Evolutionary conservation across 1,140 invertebrate genomes (phyloP).

Genomic region (Drosophila nannoptera): DNA sequence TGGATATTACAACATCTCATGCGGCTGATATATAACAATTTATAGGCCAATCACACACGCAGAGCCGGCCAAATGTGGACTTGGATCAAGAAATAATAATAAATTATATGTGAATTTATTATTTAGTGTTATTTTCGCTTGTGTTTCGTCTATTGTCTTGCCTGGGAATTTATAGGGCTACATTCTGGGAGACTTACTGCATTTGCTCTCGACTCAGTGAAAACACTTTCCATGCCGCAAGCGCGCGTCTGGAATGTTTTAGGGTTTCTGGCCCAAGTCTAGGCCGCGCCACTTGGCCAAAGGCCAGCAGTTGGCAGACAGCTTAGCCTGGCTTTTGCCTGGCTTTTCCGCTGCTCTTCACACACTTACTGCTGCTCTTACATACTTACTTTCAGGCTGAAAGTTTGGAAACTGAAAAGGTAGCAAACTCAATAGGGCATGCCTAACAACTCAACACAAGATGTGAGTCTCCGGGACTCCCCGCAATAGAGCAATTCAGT

Average conservation of each 20-base stretch:
- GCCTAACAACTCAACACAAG: no score
- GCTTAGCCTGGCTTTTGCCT: slow-evolving; percentile 9
- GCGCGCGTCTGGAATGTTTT: slow-evolving; percentile 15
- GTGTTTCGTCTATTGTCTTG: slow-evolving; percentile 16
- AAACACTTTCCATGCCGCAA: slow-evolving; percentile 16
- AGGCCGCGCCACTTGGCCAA: slow-evolving; percentile 16
- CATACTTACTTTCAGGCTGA: not conserved
- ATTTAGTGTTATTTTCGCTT: not conserved
- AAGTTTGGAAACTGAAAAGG: no score
- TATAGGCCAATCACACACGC: slow-evolving; percentile 46
- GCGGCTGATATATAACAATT: slow-evolving; percentile 54
- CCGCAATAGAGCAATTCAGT: not conserved
- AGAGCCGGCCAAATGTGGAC: slow-evolving; percentile 26
- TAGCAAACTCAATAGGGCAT: no score
- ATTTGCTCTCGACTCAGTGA: slow-evolving; percentile 2
- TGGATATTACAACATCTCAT: slow-evolving; percentile 58
- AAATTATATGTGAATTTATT: slow-evolving; percentile 38
- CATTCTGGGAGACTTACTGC: not conserved
- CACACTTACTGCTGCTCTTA: no score
- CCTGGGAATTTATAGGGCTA: slow-evolving; percentile 28
- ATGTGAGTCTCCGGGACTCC: no score
- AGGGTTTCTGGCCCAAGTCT: slow-evolving; percentile 27
- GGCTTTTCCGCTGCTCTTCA: slow-evolving; percentile 3
- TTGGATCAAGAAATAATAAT: slow-evolving; percentile 48
- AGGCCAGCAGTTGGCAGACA: slow-evolving; percentile 8